Percentiles rank a stretch among this genome's conserved stretches.
phyloP scores from a whole-genome alignment of 2,113 vertebrate genomes.

The Redunca redunca region DNA sequence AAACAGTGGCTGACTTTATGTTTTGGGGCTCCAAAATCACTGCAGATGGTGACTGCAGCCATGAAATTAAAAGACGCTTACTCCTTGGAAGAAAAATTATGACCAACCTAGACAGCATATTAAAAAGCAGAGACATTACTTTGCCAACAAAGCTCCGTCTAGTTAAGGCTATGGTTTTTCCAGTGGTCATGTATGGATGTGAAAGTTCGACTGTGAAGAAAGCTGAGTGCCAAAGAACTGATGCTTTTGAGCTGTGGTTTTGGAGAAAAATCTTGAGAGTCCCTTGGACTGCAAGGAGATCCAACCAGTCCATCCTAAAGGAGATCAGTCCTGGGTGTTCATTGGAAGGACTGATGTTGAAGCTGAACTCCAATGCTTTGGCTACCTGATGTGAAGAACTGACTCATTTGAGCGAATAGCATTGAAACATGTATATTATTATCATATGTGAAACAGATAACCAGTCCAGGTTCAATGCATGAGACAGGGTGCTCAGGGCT shows the following conservation, averaged over 20 bases:
- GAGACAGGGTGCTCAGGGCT: no score
- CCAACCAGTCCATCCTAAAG: neutral
- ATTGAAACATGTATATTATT: no score
- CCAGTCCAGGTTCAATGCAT: no score
- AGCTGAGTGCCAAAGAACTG: fast-evolving
- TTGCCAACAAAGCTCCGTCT: neutral
- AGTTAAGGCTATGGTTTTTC: neutral
- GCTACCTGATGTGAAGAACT: neutral
- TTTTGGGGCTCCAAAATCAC: neutral
- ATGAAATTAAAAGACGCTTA: neutral
- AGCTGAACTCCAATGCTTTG: neutral
- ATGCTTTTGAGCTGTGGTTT: neutral
- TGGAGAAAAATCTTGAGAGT: neutral
- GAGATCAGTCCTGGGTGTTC: neutral
- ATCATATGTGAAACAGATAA: no score
- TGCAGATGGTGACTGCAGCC: neutral
- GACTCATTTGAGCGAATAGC: neutral
- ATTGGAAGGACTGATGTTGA: neutral
- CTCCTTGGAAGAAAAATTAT: neutral
- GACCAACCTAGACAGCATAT: neutral
- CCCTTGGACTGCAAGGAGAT: neutral
- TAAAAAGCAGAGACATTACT: neutral
- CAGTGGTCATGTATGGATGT: neutral
- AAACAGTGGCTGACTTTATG: neutral
- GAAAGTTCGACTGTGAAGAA: neutral